Conservation (phyloP, 2,888 invertebrate genomes). For the Megamerina dolium region DNA sequence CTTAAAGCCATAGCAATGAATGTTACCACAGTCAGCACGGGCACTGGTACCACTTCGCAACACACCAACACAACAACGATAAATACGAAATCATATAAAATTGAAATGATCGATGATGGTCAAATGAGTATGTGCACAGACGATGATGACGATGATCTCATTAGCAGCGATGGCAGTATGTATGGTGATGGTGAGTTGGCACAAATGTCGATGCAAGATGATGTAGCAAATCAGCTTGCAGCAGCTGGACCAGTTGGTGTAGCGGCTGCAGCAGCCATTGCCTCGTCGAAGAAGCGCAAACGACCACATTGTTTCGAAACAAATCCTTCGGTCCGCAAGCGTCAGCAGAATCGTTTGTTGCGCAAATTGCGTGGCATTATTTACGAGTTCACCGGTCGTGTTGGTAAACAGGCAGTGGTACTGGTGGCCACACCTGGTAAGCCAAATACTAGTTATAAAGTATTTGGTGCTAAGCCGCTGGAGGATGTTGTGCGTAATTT, state of each 20-base stretch:
- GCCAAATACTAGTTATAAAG: constrained; percentile 92
- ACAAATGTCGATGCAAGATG: constrained; percentile 61
- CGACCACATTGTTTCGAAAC: constrained; percentile 94
- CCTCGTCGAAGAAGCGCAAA: constrained; percentile 91
- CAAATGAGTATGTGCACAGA: constrained; percentile 60
- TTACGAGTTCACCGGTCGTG: constrained; percentile 93
- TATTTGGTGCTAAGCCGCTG: constrained; percentile 92
- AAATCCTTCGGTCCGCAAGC: constrained; percentile 90
- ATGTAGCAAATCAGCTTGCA: constrained; percentile 92
- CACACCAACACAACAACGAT: constrained; percentile 35
- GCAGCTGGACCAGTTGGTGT: constrained; percentile 95
- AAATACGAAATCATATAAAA: constrained; percentile 55
- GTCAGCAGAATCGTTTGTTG: constrained; percentile 89
- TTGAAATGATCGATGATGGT: constrained; percentile 64
- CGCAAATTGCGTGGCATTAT: constrained; percentile 87
- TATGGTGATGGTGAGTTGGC: constrained; percentile 82
- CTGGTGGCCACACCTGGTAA: constrained; percentile 94
- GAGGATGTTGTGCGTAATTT: constrained; percentile 93
- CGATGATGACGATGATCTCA: constrained; percentile 82
- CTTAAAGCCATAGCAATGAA: constrained; percentile 37
- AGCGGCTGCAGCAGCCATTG: constrained; percentile 94
- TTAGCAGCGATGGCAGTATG: constrained; percentile 71
- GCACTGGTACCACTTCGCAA: constrained; percentile 25
- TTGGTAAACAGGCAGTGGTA: constrained; percentile 95
- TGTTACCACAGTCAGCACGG: constrained; percentile 45